These are phyloP conservation scores for Callosobruchus maculatus DNA, from an alignment of 2,888 invertebrate species.

Conservation along the genomic window DNA sequence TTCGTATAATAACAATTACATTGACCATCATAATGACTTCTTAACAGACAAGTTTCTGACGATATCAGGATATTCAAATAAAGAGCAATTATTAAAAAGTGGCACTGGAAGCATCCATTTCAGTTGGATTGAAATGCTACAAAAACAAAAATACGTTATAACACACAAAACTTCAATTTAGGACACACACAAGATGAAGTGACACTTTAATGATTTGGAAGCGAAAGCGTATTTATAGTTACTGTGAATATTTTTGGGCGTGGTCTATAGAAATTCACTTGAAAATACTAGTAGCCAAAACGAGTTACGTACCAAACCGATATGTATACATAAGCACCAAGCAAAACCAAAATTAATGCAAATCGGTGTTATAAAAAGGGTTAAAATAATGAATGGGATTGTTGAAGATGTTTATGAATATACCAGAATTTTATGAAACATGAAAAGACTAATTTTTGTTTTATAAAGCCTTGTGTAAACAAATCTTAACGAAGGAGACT, in stretches of 20 bases:
- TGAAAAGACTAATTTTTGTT: neutral
- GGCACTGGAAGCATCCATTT: neutral
- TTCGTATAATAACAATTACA: too few species aligned
- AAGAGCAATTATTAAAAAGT: neutral
- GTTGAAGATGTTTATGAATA: neutral
- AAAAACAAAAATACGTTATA: too few species aligned
- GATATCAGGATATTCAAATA: too few species aligned
- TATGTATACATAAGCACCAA: neutral
- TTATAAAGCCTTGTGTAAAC: too few species aligned
- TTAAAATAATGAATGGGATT: neutral
- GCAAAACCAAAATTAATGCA: neutral
- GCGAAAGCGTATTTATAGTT: neutral
- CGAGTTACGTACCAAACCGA: neutral
- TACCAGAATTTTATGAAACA: neutral
- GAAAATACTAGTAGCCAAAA: neutral
- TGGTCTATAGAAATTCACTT: slow-evolving; percentile 12
- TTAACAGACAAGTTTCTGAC: too few species aligned
- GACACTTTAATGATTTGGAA: neutral
- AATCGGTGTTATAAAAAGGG: neutral
- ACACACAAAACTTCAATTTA: neutral
- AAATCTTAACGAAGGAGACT: too few species aligned
- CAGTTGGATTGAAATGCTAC: neutral
- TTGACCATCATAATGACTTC: too few species aligned
- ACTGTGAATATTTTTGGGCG: slow-evolving; percentile 3
- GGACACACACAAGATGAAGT: neutral